A percentile compares a stretch with the other conserved stretches of the same genome.
These are phyloP conservation scores for Cydia pomonella DNA, from an alignment of 1,140 invertebrate species.

Conservation along the genomic window DNA sequence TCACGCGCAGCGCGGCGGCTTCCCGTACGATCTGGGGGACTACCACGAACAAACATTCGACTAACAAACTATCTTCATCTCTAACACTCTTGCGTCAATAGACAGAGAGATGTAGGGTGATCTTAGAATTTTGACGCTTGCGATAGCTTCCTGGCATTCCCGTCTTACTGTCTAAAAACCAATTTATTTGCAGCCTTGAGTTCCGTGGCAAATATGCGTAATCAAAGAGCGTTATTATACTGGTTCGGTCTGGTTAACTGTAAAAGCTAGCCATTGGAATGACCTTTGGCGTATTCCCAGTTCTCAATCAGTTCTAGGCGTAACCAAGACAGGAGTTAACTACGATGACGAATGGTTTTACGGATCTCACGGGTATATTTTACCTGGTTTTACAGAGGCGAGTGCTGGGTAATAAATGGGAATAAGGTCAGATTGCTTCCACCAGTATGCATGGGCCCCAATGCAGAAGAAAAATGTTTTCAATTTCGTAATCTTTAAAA, in stretches of 20 bases:
- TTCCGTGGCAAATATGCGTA: not conserved
- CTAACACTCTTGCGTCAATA: not conserved
- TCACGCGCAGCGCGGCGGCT: not conserved
- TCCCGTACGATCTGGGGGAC: not conserved
- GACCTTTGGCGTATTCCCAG: conserved; percentile 1
- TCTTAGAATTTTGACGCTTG: not conserved
- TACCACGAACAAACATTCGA: not conserved
- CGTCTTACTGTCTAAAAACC: not conserved
- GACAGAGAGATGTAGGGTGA: not conserved
- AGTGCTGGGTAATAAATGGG: too few species aligned
- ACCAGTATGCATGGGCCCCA: too few species aligned
- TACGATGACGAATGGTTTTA: not conserved
- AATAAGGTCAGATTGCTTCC: too few species aligned
- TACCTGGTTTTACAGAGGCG: too few species aligned
- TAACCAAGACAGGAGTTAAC: not conserved
- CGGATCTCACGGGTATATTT: not conserved
- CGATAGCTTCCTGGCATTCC: not conserved
- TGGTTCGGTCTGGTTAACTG: not conserved
- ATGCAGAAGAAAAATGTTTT: too few species aligned
- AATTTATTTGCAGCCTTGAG: not conserved
- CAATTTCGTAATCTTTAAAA: too few species aligned
- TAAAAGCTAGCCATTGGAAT: not conserved
- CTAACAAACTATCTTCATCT: not conserved
- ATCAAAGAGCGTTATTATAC: not conserved
- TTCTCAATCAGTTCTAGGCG: not conserved